Conservation (phyloP, 2,113 vertebrate genomes). For the Falco punctatus region DNA sequence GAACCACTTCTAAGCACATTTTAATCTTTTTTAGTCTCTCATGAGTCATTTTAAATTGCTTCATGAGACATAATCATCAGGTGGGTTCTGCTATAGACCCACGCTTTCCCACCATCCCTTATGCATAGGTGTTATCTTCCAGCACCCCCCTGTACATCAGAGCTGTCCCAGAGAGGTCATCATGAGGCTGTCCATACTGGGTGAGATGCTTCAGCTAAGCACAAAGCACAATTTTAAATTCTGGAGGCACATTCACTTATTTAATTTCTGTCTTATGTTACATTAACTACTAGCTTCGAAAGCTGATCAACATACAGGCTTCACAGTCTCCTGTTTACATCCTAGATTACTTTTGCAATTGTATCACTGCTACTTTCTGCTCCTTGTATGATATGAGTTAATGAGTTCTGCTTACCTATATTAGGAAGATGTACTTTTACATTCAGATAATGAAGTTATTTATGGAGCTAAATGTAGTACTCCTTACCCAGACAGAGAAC, state of each 20-base stretch:
- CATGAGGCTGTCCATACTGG: neutral
- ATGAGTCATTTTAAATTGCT: neutral
- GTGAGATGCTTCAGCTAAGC: neutral
- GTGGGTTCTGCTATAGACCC: neutral
- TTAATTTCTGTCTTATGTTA: neutral
- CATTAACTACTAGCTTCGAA: neutral
- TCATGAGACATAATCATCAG: neutral
- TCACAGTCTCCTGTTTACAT: neutral
- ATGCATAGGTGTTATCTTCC: neutral
- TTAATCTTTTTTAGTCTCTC: neutral
- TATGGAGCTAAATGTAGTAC: neutral
- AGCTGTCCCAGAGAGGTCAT: neutral
- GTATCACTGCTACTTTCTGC: neutral
- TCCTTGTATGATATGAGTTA: neutral
- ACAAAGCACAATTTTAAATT: neutral
- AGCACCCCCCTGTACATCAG: neutral
- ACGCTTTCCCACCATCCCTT: neutral
- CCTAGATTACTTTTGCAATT: neutral
- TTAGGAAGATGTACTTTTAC: conserved; percentile 5
- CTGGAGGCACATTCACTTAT: neutral
- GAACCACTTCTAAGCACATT: neutral
- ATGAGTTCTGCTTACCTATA: conserved; percentile 8
- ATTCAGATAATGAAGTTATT: conserved; percentile 20
- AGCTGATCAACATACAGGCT: neutral
- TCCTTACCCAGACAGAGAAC: neutral